Evolutionary conservation across 2,888 invertebrate genomes (phyloP), one percentile per base, ranked within the genome.

Genomic region (Xylocampa areola): DNA sequence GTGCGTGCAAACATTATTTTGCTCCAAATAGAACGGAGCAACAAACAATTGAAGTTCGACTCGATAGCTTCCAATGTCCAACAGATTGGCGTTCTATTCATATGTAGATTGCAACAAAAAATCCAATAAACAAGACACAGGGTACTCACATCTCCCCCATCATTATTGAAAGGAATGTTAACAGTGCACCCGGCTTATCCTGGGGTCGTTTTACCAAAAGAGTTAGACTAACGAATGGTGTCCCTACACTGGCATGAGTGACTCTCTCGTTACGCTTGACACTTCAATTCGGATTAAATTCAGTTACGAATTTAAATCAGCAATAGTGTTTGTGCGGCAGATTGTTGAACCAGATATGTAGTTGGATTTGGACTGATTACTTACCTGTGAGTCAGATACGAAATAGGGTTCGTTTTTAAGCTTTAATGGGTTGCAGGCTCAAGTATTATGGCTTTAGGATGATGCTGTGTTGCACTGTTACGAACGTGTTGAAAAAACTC

Each of bases 111-210:
- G 93, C 83, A 89, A 91, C 92, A 93, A 93, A 94, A 93, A 94
- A 93, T 92, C 93, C 92, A 93, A 93, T 94, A 93, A 93, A 93
- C 92, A 92, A 91, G 90, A 90, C 89, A 87, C 80, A 84, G 90
- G 85, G 88, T 79, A 81, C 86, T 87, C 84, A 79, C 81, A 80
- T 84, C 87, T 88, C 90, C 92, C 92, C 53, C 85, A 84, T 92
- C 91, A 91, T 93, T 93, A 93, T 93, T 92, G 92, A 92, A 92
- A 93, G 91, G 91, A 93, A 93, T 93, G 91, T 92, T 91, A 93
- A 89, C 89, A 89, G 87, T 83, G 87, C 90, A 89, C 83, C 86
- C 85, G 86, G 91, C 89, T 92, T 90, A 93, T 90, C 89, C 87
- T 72, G 83, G 91, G 91, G 87, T 93, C 90, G 89, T 86, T 89